phyloP scores from a whole-genome alignment of 2,113 vertebrate genomes.

The Phasianus colchicus region DNA sequence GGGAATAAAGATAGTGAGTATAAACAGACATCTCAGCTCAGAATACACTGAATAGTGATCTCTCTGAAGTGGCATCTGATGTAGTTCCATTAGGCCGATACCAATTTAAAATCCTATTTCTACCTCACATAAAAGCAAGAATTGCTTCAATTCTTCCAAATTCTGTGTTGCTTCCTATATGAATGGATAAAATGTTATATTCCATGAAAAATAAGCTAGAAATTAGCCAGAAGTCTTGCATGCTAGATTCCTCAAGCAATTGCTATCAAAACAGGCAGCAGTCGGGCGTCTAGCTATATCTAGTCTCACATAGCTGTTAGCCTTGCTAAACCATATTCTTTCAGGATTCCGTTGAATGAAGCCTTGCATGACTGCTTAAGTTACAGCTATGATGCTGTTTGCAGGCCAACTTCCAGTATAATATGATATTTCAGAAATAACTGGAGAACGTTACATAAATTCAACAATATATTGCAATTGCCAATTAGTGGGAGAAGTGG shows the following conservation, averaged over 20 bases:
- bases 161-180: not conserved
- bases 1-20: not conserved
- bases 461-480: not conserved
- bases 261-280: not conserved
- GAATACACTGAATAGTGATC: not conserved
- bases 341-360: not conserved
- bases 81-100: not conserved
- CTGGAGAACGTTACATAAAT: not conserved
- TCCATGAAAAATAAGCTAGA: not conserved
- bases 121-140: not conserved
- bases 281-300: not conserved
- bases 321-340: not conserved
- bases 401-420: not conserved
- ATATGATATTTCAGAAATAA: not conserved
- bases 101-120: not conserved
- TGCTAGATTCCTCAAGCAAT: not conserved
- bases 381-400: not conserved
- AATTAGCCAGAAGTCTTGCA: not conserved
- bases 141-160: not conserved
- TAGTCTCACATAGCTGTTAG: not conserved
- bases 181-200: not conserved
- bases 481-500: not conserved
- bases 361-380: not conserved
- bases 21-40: not conserved
- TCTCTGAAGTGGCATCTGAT: not conserved